Evolutionary conservation across 2,888 invertebrate species (phyloP).

Genomic region (Hyposoter didymator): DNA sequence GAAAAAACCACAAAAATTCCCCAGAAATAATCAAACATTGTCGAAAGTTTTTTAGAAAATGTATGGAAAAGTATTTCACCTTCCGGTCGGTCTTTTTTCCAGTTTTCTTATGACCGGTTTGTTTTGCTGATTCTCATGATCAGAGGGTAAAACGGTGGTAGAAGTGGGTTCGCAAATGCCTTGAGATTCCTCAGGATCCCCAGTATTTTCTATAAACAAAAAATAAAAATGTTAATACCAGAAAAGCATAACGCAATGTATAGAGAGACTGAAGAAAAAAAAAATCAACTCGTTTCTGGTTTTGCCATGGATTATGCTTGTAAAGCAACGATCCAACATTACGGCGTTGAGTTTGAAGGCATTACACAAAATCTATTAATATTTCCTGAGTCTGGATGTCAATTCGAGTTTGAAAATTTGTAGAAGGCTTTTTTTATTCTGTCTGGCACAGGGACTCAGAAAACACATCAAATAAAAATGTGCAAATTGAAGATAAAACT

Average conservation of each 20-base stretch:
- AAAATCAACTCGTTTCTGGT: too few relatives aligned
- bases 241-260: background rate
- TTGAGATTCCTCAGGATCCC: conserved; percentile 77
- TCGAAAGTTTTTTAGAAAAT: background rate
- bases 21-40: background rate
- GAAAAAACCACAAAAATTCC: background rate
- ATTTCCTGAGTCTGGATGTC: too few relatives aligned
- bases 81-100: conserved; percentile 77
- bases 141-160: conserved; percentile 74
- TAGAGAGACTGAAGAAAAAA: background rate
- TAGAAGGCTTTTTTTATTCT: too few relatives aligned
- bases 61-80: conserved; percentile 67
- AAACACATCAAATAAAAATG: too few relatives aligned
- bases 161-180: conserved; percentile 77
- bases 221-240: conserved; percentile 7
- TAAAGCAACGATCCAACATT: too few relatives aligned
- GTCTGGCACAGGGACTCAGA: too few relatives aligned
- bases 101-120: conserved; percentile 79
- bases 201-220: conserved; percentile 71
- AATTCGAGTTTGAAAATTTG: too few relatives aligned
- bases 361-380: too few relatives aligned
- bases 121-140: conserved; percentile 77
- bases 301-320: too few relatives aligned
- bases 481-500: background rate
- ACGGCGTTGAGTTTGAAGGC: too few relatives aligned